A percentile compares a stretch with the other conserved stretches of the same genome.
Evolutionary conservation across 2,113 vertebrate species (phyloP).

Genomic region (Tapirus terrestris): DNA sequence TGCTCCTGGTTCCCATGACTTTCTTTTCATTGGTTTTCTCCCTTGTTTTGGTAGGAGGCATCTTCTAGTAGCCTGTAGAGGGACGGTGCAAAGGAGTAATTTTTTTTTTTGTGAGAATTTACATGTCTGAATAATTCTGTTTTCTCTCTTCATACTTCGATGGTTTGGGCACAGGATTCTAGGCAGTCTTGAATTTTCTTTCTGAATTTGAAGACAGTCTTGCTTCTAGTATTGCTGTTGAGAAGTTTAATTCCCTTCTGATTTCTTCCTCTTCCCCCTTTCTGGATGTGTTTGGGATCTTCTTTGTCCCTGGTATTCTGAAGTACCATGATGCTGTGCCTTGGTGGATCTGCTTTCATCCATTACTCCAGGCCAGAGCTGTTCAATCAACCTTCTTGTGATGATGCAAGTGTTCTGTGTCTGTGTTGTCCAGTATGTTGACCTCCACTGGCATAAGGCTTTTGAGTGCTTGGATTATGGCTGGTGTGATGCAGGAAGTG

Average conservation of each 20-base stretch:
- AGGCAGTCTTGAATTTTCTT: not conserved
- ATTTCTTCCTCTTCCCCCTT: not conserved
- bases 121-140: not conserved
- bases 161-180: not conserved
- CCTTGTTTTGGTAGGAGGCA: not conserved
- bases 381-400: not conserved
- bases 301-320: not conserved
- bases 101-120: not conserved
- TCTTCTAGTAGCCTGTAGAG: not conserved
- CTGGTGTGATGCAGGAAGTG: not conserved
- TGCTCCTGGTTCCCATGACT: not conserved
- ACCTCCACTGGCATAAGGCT: not conserved
- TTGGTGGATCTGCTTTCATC: not conserved
- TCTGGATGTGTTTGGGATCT: not conserved
- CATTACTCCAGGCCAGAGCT: not conserved
- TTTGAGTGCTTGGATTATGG: not conserved
- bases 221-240: not conserved
- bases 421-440: not conserved
- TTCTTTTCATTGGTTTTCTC: not conserved
- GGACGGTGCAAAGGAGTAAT: not conserved
- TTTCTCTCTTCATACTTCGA: not conserved
- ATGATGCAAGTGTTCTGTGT: not conserved
- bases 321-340: not conserved
- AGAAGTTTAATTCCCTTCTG: not conserved
- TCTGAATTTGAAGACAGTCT: not conserved